phyloP scores from a whole-genome alignment of 2,113 vertebrate genomes.

The Riparia riparia region DNA sequence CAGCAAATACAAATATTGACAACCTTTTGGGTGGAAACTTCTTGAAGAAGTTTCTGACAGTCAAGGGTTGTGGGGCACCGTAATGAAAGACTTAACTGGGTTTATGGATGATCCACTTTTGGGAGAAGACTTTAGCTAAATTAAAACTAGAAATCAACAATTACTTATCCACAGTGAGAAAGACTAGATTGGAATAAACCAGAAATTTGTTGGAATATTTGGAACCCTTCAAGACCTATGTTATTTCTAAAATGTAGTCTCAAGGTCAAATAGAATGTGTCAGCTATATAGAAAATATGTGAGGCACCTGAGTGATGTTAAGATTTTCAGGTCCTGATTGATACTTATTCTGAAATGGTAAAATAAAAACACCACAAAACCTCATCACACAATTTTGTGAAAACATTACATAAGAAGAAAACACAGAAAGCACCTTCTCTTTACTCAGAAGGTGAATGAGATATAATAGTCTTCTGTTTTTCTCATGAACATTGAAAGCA shows the following conservation, averaged over 20 bases:
- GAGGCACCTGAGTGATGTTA: background rate
- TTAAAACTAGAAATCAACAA: background rate
- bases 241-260: background rate
- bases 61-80: rapidly evolving
- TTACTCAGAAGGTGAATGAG: background rate
- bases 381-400: background rate
- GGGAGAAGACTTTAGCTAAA: background rate
- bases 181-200: background rate
- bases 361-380: background rate
- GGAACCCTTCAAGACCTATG: background rate
- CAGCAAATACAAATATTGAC: background rate
- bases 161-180: background rate
- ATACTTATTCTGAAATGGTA: background rate
- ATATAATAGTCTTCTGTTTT: background rate
- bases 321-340: background rate
- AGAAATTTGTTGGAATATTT: background rate
- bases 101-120: rapidly evolving
- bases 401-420: background rate
- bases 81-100: background rate
- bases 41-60: background rate
- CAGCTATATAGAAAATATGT: background rate
- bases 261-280: background rate
- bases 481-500: background rate
- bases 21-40: background rate
- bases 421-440: background rate